Conservation (phyloP, 2,797 vertebrate species). For the Pogoniulus pusillus region DNA sequence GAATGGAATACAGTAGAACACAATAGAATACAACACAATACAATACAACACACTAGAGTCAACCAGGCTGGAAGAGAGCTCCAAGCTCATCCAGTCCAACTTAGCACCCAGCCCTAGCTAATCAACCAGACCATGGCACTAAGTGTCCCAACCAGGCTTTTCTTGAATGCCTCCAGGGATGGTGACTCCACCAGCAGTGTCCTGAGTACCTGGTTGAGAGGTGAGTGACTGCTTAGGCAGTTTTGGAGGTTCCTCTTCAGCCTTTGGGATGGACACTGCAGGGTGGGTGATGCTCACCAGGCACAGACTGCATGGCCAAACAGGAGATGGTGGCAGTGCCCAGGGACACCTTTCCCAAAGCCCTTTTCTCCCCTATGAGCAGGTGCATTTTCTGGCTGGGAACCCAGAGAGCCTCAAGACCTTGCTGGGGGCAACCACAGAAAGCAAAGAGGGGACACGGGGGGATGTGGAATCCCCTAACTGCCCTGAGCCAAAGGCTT, state of each 20-base stretch:
- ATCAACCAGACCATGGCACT: too few species aligned
- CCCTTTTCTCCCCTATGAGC: accelerated
- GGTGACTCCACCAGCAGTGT: too few species aligned
- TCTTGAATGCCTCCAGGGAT: too few species aligned
- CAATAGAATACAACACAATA: too few species aligned
- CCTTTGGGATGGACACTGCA: accelerated
- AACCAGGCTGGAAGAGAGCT: too few species aligned
- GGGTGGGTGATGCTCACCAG: accelerated
- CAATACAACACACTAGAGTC: too few species aligned
- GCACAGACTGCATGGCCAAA: accelerated
- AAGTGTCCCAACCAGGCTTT: too few species aligned
- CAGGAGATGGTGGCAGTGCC: accelerated
- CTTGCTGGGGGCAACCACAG: not conserved
- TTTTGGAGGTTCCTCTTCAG: accelerated
- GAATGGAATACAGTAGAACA: too few species aligned
- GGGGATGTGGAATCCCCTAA: accelerated
- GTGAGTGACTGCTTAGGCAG: accelerated
- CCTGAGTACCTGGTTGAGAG: not conserved
- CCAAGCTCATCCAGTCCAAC: too few species aligned
- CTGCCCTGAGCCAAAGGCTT: accelerated
- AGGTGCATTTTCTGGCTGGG: not conserved
- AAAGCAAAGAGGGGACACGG: accelerated
- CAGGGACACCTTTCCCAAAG: not conserved
- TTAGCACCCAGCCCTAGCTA: too few species aligned
- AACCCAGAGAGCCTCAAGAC: not conserved